Base-by-base conservation (phyloP, 2,888 invertebrate genomes). In the Diploptera punctata region DNA sequence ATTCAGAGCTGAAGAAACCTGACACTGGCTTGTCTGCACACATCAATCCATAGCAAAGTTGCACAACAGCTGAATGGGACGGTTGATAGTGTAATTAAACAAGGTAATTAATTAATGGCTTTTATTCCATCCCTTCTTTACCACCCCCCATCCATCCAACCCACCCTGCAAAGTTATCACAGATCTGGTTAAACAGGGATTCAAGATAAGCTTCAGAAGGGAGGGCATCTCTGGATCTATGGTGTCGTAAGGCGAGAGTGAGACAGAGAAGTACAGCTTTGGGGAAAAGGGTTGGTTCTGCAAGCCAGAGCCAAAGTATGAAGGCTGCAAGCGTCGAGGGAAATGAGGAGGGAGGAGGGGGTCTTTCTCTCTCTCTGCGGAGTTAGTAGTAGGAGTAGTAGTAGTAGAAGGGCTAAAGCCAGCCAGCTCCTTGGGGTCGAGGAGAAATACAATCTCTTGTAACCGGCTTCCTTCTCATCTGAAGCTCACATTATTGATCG, bases 71-170 rank as follows among this genome's bases (percentile, higher is more conserved):
- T 65, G 65, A 65, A 47, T 65, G 47, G 26, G 65, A 65, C 65
- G 65, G 65, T 44, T 47, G 44, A 65, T 65, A 47, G 26, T 26
- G 65, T 65, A 65, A 65, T 65, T 65, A 65, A 65, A 65, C 65
- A 65, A 65, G 65, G 65, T 65, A 65, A 65, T 65, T 65, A 65
- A 65, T 65, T 65, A 65, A 65, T 65, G 65, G 65, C 65, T 65
- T 65, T 65, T 65, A 65, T 65, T 65, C 65, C 65, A 47, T 65
- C 65, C 65, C 65, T 65, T 26, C 31, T n/a, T 16, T 16, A 13
- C 65, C 13, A 13, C 21, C 65, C 43, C 47, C 65, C 44, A 65
- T 65, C 65, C 29, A 29, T 29, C 26, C 65, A 16, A 47, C 26
- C 44, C 47, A 65, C 44, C 47, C 44, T 47, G 24, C 47, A 65